Conservation (phyloP, 2,797 vertebrate species). For the Tragelaphus eurycerus region DNA sequence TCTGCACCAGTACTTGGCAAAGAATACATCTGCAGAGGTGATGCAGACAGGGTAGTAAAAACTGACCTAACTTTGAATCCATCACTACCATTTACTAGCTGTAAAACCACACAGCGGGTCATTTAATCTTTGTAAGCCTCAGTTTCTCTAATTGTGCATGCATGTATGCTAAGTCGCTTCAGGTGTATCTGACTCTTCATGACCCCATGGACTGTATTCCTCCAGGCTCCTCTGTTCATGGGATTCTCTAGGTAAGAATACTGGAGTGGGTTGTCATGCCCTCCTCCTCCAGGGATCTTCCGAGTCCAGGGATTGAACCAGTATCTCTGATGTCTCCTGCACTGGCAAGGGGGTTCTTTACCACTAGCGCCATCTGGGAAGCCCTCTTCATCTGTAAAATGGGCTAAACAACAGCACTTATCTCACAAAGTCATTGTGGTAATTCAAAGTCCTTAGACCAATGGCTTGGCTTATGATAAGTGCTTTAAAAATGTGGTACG, state of each 20-base stretch:
- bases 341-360: background rate
- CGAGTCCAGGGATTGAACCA: rapidly evolving
- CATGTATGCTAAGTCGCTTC: background rate
- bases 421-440: background rate
- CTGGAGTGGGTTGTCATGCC: background rate
- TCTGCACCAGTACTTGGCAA: background rate
- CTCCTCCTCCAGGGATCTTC: background rate
- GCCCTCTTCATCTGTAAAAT: background rate
- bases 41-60: background rate
- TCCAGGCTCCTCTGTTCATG: background rate
- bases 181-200: background rate
- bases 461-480: background rate
- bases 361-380: background rate
- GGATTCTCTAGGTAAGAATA: background rate
- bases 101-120: background rate
- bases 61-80: background rate
- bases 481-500: background rate
- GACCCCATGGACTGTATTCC: background rate
- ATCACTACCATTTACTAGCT: background rate
- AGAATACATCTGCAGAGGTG: background rate
- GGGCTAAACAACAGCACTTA: background rate
- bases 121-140: background rate
- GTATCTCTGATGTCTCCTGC: background rate
- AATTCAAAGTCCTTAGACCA: background rate
- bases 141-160: background rate